Base-by-base conservation (phyloP, 1,140 invertebrate genomes). In the Semibalanus balanoides region DNA sequence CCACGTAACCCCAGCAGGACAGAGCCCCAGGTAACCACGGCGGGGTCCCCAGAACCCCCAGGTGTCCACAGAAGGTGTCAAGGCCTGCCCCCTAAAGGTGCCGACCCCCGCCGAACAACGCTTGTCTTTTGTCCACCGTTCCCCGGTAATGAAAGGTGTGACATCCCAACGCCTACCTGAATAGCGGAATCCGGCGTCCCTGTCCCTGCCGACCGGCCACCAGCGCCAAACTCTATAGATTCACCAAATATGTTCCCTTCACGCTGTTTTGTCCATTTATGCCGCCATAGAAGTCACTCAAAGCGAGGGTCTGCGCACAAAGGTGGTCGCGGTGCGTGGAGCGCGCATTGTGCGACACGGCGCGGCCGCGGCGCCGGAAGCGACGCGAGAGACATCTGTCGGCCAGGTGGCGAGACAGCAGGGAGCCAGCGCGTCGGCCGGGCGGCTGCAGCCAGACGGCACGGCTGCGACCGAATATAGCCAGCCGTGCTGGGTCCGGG, bases 201-300 rank as follows among this genome's bases (percentile, higher is more conserved):
- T 19, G 14, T 25, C 51, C 51, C 22, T 19, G 1, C 22, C 22
- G 11, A 19, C 51, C 51, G 22, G 51, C 1, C 51, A 25, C 51
- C 51, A 25, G 14, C 22, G 51, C 22, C 14, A 11, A 11, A 64
- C 14, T 64, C 51, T 64, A 64, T 64, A 64, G 51, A 25, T 25
- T 64, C 51, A 64, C 51, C 51, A 64, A 64, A 64, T 64, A 64
- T 64, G 51, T 64, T 64, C 51, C 51, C 51, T 64, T 64, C 51
- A 64, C 51, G 51, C 14, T 64, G 51, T 64, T 64, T 64, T 64
- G 51, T 64, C 51, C 51, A 64, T 64, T 64, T 64, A 64, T 64
- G 7, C 51, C 3, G 22, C 51, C 51, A 64, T 64, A 64, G 51
- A 64, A 64, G 51, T 64, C 51, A 64, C 51, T 64, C 51, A 64